phyloP scores from a whole-genome alignment of 2,888 invertebrate species.

The Tetheella fluctuosa region DNA sequence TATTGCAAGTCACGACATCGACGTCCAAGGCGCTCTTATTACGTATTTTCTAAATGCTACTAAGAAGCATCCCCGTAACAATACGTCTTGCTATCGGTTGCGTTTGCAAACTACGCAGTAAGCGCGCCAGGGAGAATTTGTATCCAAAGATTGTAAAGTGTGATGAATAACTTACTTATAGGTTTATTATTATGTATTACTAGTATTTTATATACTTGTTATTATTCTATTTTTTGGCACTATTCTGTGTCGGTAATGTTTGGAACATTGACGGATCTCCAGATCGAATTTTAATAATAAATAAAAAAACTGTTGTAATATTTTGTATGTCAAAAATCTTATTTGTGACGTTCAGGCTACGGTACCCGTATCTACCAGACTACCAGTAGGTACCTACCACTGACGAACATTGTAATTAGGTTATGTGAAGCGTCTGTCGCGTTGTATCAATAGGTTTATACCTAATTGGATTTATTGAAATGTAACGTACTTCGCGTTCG shows the following conservation, averaged over 20 bases:
- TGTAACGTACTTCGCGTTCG: slow-evolving; percentile 43
- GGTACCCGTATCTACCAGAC: too few species aligned
- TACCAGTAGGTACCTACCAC: not conserved
- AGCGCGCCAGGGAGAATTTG: slow-evolving; percentile 65
- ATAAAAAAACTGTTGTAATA: slow-evolving; percentile 20
- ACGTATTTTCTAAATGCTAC: slow-evolving; percentile 27
- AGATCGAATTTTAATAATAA: slow-evolving; percentile 56
- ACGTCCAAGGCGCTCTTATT: slow-evolving; percentile 34
- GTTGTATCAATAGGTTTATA: slow-evolving; percentile 37
- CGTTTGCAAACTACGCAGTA: slow-evolving; percentile 25
- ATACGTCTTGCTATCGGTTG: slow-evolving; percentile 16
- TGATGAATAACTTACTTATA: slow-evolving; percentile 79
- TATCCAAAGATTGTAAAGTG: slow-evolving; percentile 82
- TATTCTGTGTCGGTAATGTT: slow-evolving; percentile 60
- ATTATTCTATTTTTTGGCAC: slow-evolving; percentile 73
- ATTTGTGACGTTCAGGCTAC: slow-evolving; percentile 26
- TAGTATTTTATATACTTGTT: slow-evolving; percentile 77
- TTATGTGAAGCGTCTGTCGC: slow-evolving; percentile 38
- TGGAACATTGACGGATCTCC: slow-evolving; percentile 65
- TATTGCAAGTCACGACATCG: slow-evolving; percentile 10
- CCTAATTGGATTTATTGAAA: slow-evolving; percentile 38
- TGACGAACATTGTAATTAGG: not conserved
- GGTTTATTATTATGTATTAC: slow-evolving; percentile 69
- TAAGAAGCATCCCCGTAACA: slow-evolving; percentile 10
- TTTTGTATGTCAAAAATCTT: slow-evolving; percentile 21